Base-by-base conservation (phyloP, 2,113 vertebrate species). In the Mormyrus iriodes region DNA sequence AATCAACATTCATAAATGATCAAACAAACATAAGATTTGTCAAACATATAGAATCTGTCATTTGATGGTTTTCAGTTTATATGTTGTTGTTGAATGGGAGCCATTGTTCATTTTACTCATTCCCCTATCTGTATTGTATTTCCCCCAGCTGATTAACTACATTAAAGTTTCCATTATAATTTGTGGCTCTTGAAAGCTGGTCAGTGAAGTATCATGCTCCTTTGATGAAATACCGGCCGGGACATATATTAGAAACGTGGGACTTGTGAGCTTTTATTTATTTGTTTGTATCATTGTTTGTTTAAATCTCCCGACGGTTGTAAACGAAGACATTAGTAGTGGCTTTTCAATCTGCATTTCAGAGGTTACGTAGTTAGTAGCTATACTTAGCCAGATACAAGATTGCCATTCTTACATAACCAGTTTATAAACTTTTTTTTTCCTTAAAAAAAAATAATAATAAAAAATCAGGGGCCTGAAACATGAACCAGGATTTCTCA, bases 181-280 rank as follows among this genome's bases (percentile, higher is more conserved):
- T 76, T 88, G 69, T 88, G 49, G 73, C 35, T 82, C 69, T 76
- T 73, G 85, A 39, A 86, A 86, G 85, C 85, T 86, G 52, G 49
- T 35, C 15, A 55, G 49, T 53, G 49, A 53, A 52, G 51, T 55
- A 39, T 52, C 51, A 42, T 39, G 5, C 6, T 27, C 51, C 2
- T 46, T 49, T 49, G 27, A 49, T 12, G 17, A 35, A 86, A 58
- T 35, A 39, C 73, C 19, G 73, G 13, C 73, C 1, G 17, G 9
- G 42, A 27, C 48, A n/a, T 31, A 13, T 49, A 85, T n/a, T 51
- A 6, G 24, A 85, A 48, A 10, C 8, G 2, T 4, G 17, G 83
- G 46, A 9, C 35, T 39, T 13, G 4, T 73, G 69, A 73, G 17
- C 27, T 73, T 73, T 35, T 27, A 27, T 65, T 65, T 65, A 24